Evolutionary conservation across 2,888 invertebrate genomes (phyloP).

Genomic region (Agonopterix heracliana): DNA sequence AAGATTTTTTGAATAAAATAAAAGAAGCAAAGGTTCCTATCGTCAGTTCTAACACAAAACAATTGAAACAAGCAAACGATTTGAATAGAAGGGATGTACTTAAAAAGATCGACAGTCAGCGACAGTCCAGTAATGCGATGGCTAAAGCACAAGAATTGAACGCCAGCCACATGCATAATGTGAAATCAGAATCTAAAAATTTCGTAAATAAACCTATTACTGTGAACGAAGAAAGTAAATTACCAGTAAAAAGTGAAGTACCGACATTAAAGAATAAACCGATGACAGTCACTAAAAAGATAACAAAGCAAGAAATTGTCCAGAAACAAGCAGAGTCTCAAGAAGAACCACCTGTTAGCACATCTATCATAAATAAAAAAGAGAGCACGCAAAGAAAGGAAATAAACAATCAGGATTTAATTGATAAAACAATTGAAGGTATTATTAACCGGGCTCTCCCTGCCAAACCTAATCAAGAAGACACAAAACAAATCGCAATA

Average conservation of each 20-base stretch:
- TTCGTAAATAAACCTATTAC: constrained; percentile 40
- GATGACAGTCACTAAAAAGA: constrained; percentile 11
- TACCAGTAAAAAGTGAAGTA: constrained; percentile 22
- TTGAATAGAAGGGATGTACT: constrained; percentile 64
- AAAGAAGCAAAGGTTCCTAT: constrained; percentile 52
- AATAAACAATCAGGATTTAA: constrained; percentile 56
- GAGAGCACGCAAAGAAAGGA: constrained; percentile 37
- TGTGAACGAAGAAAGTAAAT: constrained; percentile 21
- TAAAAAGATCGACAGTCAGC: constrained; percentile 62
- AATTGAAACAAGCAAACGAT: constrained; percentile 64
- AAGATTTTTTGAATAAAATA: constrained; percentile 63
- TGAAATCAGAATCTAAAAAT: constrained; percentile 42
- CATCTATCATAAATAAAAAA: constrained; percentile 20
- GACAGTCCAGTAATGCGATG: constrained; percentile 44
- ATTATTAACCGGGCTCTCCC: constrained; percentile 49
- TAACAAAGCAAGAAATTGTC: constrained; percentile 17
- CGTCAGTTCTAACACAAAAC: constrained; percentile 47
- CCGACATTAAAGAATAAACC: constrained; percentile 18
- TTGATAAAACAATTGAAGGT: constrained; percentile 65
- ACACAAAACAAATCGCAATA: constrained; percentile 22
- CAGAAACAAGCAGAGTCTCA: constrained; percentile 3
- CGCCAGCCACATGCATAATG: constrained; percentile 27
- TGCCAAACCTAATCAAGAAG: constrained; percentile 34
- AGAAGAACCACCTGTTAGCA: background rate
- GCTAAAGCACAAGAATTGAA: constrained; percentile 41